Evolutionary conservation across 2,888 invertebrate species (phyloP).

Genomic region (Nomada fabriciana): DNA sequence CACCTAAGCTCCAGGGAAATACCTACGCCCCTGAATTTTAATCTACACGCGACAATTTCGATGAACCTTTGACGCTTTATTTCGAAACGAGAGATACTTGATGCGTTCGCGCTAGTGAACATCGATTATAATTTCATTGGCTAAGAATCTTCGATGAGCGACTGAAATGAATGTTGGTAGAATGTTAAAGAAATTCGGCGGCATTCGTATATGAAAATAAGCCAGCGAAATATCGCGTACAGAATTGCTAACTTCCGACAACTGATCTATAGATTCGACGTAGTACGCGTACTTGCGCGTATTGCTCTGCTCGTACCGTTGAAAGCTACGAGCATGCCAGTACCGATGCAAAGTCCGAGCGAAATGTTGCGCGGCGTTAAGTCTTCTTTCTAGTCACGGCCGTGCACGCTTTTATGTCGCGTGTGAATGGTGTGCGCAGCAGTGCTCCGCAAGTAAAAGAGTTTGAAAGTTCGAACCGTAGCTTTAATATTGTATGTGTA

Average conservation of each 20-base stretch:
- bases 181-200: background rate
- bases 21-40: constrained; percentile 47
- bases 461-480: background rate
- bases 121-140: background rate
- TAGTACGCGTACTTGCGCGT: constrained; percentile 39
- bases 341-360: constrained; percentile 55
- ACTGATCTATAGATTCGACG: constrained; percentile 9
- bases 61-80: constrained; percentile 12
- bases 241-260: background rate
- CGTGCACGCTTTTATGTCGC: constrained; percentile 49
- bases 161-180: background rate
- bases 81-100: constrained; percentile 4
- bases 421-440: constrained; percentile 51
- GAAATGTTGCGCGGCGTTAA: constrained; percentile 52
- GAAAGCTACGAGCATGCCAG: constrained; percentile 38
- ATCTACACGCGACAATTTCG: constrained; percentile 43
- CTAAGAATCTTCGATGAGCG: background rate
- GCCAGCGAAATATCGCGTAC: constrained; percentile 7
- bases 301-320: constrained; percentile 24
- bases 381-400: constrained; percentile 53
- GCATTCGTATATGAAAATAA: constrained; percentile 17
- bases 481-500: background rate
- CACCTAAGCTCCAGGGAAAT: background rate
- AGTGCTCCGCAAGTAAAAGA: background rate
- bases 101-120: background rate